These are phyloP conservation scores for Crambe crambe DNA, from an alignment of 37 sponge, comb jelly and placozoan species.

Conservation along the genomic window DNA sequence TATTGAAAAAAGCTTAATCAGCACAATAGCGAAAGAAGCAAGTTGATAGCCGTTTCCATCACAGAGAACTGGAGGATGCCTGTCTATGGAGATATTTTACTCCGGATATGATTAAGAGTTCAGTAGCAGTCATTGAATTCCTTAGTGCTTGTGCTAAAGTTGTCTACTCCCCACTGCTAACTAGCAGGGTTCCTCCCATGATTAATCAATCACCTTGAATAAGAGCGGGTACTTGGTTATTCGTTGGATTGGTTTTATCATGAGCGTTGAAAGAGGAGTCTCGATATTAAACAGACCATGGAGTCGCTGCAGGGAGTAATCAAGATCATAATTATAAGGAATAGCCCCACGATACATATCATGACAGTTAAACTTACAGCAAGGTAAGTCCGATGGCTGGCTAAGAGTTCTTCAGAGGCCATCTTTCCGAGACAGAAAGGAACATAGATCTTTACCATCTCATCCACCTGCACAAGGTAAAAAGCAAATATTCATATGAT, in stretches of 20 bases:
- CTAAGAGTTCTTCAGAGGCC: constrained; percentile 57
- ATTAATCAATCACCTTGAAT: constrained; percentile 53
- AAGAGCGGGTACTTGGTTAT: constrained; percentile 81
- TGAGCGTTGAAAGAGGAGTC: constrained; percentile 58
- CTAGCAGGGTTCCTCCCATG: too few relatives aligned
- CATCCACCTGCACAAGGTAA: constrained; percentile 29
- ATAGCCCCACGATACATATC: neutral
- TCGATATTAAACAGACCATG: constrained; percentile 46
- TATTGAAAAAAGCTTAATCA: too few relatives aligned
- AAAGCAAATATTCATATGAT: constrained; percentile 10
- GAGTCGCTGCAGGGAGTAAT: constrained; percentile 9
- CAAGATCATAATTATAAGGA: neutral
- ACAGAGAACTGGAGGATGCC: too few relatives aligned
- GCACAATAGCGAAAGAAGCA: too few relatives aligned
- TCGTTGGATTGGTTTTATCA: constrained; percentile 76
- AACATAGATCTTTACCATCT: constrained; percentile 55
- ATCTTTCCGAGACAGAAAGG: constrained; percentile 74
- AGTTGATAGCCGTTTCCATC: too few relatives aligned
- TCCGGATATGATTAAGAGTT: too few relatives aligned
- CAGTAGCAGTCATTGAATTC: too few relatives aligned
- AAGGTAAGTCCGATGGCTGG: constrained; percentile 53
- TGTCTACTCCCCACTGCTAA: too few relatives aligned
- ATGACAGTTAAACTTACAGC: constrained; percentile 6
- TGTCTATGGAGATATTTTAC: too few relatives aligned
- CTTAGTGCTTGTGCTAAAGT: too few relatives aligned